Evolutionary conservation across 2,113 vertebrate genomes (phyloP).

Genomic region (Willisornis vidua): DNA sequence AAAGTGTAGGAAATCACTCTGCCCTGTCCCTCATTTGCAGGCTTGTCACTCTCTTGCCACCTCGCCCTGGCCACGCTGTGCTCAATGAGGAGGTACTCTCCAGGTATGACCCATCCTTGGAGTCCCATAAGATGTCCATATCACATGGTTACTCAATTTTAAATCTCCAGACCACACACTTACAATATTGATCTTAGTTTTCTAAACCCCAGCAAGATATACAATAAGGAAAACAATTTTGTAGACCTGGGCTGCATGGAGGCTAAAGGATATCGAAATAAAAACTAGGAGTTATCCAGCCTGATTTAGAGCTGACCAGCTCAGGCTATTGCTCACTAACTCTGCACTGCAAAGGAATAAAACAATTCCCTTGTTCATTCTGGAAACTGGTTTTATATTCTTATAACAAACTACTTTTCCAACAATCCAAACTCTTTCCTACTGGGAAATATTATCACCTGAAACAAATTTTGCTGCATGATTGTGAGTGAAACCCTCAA

Average conservation of each 20-base stretch:
- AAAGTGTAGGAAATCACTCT: not conserved
- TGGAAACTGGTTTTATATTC: conserved; percentile 52
- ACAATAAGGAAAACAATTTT: not conserved
- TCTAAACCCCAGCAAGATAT: not conserved
- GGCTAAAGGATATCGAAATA: not conserved
- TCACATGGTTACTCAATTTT: not conserved
- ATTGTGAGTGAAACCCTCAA: conserved; percentile 52
- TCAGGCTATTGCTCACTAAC: conserved; percentile 3
- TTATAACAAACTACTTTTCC: conserved; percentile 57
- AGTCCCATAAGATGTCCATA: not conserved
- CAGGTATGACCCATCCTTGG: not conserved
- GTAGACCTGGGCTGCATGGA: not conserved
- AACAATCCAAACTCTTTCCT: conserved; percentile 16
- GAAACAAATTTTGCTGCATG: conserved; percentile 49
- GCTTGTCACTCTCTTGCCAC: not conserved
- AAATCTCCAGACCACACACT: not conserved
- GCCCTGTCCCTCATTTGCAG: not conserved
- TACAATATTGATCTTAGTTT: not conserved
- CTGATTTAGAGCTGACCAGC: not conserved
- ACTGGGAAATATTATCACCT: conserved; percentile 52
- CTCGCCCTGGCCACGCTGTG: not conserved
- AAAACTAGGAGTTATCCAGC: not conserved
- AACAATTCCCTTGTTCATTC: conserved; percentile 18
- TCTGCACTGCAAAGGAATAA: not conserved
- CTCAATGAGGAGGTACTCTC: not conserved